Base-by-base conservation (phyloP, 2,797 vertebrate species). In the Hydrolagus colliei region DNA sequence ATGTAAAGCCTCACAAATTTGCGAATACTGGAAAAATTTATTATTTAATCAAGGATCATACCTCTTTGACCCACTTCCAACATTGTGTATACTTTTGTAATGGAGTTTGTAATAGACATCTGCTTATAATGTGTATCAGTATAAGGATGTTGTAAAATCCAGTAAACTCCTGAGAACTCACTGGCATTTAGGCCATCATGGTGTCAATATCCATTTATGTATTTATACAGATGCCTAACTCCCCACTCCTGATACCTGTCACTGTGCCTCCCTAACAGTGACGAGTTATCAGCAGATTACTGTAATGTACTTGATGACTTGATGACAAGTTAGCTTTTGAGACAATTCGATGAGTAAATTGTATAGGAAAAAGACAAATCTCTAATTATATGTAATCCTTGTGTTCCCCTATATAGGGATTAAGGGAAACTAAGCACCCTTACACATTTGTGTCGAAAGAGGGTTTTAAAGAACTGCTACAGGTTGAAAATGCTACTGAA, bases 371-470 rank as follows among this genome's bases (percentile, higher is more conserved):
- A 59, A 27, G 18, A 27, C 41, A 41, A 78, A 1, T 59, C 12
- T 61, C 18, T 22, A 18, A 0, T 4, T 71, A 86, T 76, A 71
- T 87, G 79, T 86, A 0, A 12, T 13, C 0, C 78, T 88, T 88
- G 9, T 84, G 79, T 88, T 86, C 0, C 2, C 88, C 86, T 90
- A 77, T 73, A 80, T 91, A 95, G 95, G 95, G 95, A 32, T 88
- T 95, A 65, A 91, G 89, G 89, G 94, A 95, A 87, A 95, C 93
- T 4, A 93, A 90, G 75, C 93, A 95, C 78, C 95, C 94, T 0
- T 94, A 94, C 6, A 95, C 94, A 0, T 95, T 95, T 89, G 93
- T 95, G 85, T 93, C 95, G 63, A 92, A 91, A 88, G 95, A 95
- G 16, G 95, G 93, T 32, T 95, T 95, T 88, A 92, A 91, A 88